Evolutionary conservation across 2,797 vertebrate species (phyloP), one percentile per base, ranked within the genome.

Genomic region (Mormyrops boulengeri): DNA sequence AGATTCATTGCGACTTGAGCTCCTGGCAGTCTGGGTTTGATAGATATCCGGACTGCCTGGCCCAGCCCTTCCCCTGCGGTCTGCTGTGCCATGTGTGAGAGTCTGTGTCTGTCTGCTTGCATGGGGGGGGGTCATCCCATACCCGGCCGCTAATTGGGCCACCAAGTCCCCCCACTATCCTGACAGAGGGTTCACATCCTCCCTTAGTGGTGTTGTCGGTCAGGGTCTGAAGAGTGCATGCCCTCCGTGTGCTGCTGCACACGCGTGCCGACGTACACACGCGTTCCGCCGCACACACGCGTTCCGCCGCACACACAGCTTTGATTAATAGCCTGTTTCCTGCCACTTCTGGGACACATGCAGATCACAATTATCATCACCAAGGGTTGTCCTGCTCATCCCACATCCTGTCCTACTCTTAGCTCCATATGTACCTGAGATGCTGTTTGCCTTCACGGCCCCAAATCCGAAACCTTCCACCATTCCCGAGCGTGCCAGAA

Each of bases 81-180:
- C 62, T 26, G 62, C 26, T 69, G 30, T 69, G 44, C 5, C 47
- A n/a, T 88, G 17, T 53, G 47, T 80, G 44, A 73, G 66, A 19
- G 60, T 88, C 60, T 19, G 47, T 80, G 66, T 53, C 44, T 77
- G 49, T 85, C 14, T 89, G 50, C 57, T 77, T 89, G 55, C 60
- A 69, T 89, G 34, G 50, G 52, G 30, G 30, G 52, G 11, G 84
- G 14, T 2, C 34, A n/a, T 60, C 6, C 57, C 57, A 62, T 22
- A 62, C n/a, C 53, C n/a, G 7, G n/a, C 57, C 1, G 2, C 12
- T 41, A 77, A 77, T 77, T 77, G 34, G 69, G 69, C 4, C 69
- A 41, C 30, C 12, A 5, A 17, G 17, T 8, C 47, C 11, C 50
- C 52, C 52, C 52, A 17, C 14, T 53, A 4, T 4, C n/a, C 57